Evolutionary conservation across 2,797 vertebrate genomes (phyloP).

Genomic region (Echeneis naucrates): DNA sequence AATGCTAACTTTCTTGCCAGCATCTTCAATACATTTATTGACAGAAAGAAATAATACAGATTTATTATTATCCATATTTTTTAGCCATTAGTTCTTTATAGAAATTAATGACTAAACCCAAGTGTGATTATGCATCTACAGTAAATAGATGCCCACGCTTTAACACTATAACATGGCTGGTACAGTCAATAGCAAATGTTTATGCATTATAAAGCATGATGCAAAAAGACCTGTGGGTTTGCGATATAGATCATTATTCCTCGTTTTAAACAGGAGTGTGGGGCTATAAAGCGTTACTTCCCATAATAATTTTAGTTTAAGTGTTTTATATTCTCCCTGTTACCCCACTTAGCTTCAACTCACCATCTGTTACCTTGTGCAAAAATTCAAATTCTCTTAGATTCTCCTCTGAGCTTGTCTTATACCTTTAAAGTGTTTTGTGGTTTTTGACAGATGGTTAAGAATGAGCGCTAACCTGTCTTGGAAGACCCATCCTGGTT

Average conservation of each 20-base stretch:
- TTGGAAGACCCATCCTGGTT: conserved; percentile 7
- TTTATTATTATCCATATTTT: too few species aligned
- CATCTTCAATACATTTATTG: too few species aligned
- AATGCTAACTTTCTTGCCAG: too few species aligned
- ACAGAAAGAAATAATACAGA: too few species aligned
- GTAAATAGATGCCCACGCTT: too few species aligned
- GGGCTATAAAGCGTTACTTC: background rate
- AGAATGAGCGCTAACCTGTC: conserved; percentile 28
- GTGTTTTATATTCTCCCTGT: conserved; percentile 33
- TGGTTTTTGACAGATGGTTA: conserved; percentile 45
- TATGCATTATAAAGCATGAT: background rate
- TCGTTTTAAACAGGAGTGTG: background rate
- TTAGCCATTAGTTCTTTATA: too few species aligned
- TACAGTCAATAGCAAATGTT: conserved; percentile 13
- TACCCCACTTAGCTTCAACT: conserved; percentile 32
- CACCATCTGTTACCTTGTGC: conserved; percentile 40
- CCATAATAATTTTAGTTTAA: conserved; percentile 23
- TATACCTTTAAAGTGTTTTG: conserved; percentile 36
- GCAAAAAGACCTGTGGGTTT: conserved; percentile 14
- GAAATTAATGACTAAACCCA: too few species aligned
- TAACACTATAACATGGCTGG: background rate
- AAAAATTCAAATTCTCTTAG: conserved; percentile 50
- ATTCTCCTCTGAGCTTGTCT: conserved; percentile 20
- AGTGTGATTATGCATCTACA: too few species aligned
- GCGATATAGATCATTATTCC: conserved; percentile 14